A percentile compares a stretch with the other conserved stretches of the same genome.
These are phyloP conservation scores for Poeciliopsis turneri DNA, from an alignment of 2,797 vertebrate genomes.

Conservation along the genomic window DNA sequence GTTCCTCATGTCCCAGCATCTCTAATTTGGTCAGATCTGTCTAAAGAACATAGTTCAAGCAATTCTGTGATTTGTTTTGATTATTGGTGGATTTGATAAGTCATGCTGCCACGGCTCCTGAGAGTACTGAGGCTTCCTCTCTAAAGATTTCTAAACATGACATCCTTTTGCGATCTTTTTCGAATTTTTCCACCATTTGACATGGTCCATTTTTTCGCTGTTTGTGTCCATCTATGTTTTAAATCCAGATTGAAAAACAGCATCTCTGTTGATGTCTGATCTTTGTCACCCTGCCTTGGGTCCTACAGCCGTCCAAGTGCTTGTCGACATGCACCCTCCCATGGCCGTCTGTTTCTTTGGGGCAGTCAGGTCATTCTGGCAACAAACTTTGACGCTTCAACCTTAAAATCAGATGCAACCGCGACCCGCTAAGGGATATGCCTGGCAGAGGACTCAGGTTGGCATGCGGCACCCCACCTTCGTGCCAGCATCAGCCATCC, in stretches of 20 bases:
- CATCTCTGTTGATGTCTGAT: background rate
- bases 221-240: too few species aligned
- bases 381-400: constrained; percentile 28
- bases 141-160: background rate
- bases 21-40: background rate
- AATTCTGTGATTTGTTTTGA: background rate
- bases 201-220: background rate
- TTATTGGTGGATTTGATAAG: background rate
- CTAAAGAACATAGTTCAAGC: background rate
- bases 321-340: constrained; percentile 47
- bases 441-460: constrained; percentile 48
- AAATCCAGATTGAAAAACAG: background rate
- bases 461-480: constrained; percentile 41
- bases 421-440: constrained; percentile 49
- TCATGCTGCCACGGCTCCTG: background rate
- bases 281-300: constrained; percentile 5
- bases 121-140: background rate
- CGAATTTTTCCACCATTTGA: background rate
- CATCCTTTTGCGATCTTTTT: background rate
- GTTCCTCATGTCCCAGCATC: background rate
- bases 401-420: constrained; percentile 22
- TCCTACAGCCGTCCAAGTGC: constrained; percentile 43
- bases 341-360: constrained; percentile 34
- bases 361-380: constrained; percentile 52
- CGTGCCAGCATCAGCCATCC: constrained; percentile 40